Evolutionary conservation across 37 sponge, comb jelly and placozoan species (phyloP).

Genomic region (Amphimedon queenslandica): DNA sequence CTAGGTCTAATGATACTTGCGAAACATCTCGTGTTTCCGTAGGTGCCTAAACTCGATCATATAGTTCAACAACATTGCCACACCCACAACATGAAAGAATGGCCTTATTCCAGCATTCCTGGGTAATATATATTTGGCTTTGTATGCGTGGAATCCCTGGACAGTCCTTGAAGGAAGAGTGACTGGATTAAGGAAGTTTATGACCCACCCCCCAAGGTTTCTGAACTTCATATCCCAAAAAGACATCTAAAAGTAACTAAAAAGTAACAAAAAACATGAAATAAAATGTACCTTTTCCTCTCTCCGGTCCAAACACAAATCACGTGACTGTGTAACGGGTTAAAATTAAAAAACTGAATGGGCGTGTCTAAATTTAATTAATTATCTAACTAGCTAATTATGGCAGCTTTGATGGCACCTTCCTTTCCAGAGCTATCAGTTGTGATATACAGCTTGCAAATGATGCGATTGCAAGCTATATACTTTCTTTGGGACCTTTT

Average conservation of each 20-base stretch:
- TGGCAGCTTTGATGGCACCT: too few relatives aligned
- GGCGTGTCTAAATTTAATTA: too few relatives aligned
- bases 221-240: neutral
- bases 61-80: conserved; percentile 61
- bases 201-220: conserved; percentile 3
- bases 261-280: neutral
- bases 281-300: too few relatives aligned
- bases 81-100: conserved; percentile 53
- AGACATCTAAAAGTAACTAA: neutral
- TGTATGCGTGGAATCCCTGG: conserved; percentile 18
- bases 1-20: conserved; percentile 44
- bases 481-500: too few relatives aligned
- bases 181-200: neutral
- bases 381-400: too few relatives aligned
- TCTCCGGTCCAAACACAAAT: too few relatives aligned
- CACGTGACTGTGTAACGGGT: too few relatives aligned
- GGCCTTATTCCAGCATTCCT: conserved; percentile 67
- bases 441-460: too few relatives aligned
- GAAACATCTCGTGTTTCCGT: conserved; percentile 40
- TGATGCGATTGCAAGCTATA: too few relatives aligned
- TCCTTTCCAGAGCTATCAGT: too few relatives aligned
- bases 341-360: too few relatives aligned
- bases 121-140: conserved; percentile 49
- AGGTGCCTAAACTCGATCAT: conserved; percentile 59
- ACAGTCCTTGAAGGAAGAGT: conserved; percentile 3